Percentiles rank a stretch among this genome's conserved stretches.
phyloP scores from a whole-genome alignment of 1,140 invertebrate genomes.

The Psilanteris sp. region DNA sequence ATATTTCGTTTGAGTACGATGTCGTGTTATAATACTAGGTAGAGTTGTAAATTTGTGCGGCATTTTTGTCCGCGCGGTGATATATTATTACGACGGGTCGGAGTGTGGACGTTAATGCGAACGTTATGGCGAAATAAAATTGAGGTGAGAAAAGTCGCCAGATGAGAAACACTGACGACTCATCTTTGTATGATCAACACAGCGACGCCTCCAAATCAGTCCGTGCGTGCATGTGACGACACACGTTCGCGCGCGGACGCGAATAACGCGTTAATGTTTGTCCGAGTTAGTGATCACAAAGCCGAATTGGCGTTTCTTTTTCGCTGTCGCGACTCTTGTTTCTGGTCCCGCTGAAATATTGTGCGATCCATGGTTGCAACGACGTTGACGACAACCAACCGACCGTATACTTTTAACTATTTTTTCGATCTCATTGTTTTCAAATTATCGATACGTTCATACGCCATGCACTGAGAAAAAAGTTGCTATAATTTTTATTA shows the following conservation, averaged over 20 bases:
- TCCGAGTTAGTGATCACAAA: conserved; percentile 63
- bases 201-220: conserved; percentile 59
- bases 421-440: not conserved
- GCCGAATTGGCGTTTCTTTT: conserved; percentile 67
- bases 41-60: conserved; percentile 38
- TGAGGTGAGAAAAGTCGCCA: conserved; percentile 35
- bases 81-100: conserved; percentile 42
- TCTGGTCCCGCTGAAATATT: conserved; percentile 68
- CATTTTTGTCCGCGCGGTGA: conserved; percentile 26
- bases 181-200: conserved; percentile 70
- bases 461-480: too few relatives aligned
- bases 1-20: conserved; percentile 51
- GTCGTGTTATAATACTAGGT: conserved; percentile 47
- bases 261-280: conserved; percentile 68
- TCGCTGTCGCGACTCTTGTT: conserved; percentile 69
- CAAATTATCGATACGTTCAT: too few relatives aligned
- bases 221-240: conserved; percentile 50
- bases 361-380: conserved; percentile 49
- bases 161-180: conserved; percentile 66
- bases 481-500: too few relatives aligned
- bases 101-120: conserved; percentile 34
- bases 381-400: conserved; percentile 17
- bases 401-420: too few relatives aligned
- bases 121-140: conserved; percentile 52
- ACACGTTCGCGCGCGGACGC: conserved; percentile 39